Base-by-base conservation (phyloP, 2,113 vertebrate genomes). In the Hippoglossus stenolepis region DNA sequence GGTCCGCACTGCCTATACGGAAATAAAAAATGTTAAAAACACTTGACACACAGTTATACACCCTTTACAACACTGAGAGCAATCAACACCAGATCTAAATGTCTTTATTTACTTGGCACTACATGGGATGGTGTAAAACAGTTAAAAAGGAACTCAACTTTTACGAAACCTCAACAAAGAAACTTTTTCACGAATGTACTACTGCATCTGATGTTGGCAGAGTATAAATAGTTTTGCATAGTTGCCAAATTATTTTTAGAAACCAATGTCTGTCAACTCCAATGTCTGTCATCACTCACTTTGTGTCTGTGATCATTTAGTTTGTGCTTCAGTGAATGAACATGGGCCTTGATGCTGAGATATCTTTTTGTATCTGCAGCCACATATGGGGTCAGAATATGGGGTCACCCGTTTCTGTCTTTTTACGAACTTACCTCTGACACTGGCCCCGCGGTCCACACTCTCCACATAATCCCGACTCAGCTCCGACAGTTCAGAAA, bases 401-500 rank as follows among this genome's bases (percentile, higher is more conserved):
- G 6, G 31, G 1, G 31, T 31, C 31, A 31, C 31, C 31, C 31
- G 5, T 31, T 28, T 28, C 26, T 28, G 26, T 40, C 7, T 8
- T n/a, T 28, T 12, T 12, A 11, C 24, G 14, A 11, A 8, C 57
- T 80, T 71, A 94, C 94, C 94, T 94, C 92, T 83, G 63, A 95
- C 78, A 58, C 88, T 93, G 79, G 92, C 93, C 51, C 95, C 95
- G 59, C 26, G 92, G 85, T 95, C 95, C 3, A 95, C 94, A 65
- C 92, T 95, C 81, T 95, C 94, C 85, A 95, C 80, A 21, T 91
- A 94, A 38, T 95, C 93, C 49, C 71, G 91, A 83, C 94, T 95
- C 77, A 95, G 84, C 75, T 95, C 94, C 0, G 93, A 95, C 68
- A 95, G 91, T 70, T 95, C 95, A 4, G 93, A 94, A 83, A 95